Evolutionary conservation across 2,888 invertebrate species (phyloP), one percentile per base, ranked within the genome.

Genomic region (Drosophila neotestacea): DNA sequence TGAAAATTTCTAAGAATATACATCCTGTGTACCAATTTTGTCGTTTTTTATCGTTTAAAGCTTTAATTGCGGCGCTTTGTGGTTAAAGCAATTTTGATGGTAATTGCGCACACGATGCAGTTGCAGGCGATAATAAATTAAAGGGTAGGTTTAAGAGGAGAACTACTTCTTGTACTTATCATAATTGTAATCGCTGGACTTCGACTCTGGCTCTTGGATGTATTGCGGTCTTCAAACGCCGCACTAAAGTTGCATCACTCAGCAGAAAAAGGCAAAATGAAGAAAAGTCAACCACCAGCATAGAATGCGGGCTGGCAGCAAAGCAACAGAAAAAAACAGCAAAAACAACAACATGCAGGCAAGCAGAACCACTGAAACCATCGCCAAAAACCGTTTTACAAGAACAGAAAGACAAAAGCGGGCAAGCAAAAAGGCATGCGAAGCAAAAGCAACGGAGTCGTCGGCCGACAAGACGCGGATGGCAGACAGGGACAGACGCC

Each of bases 241-340:
- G 66, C 66, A 77, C 42, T 70, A 81, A 81, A 86, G 81, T 86
- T 85, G 84, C 86, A 85, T 85, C 84, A 85, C 85, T 86, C 81
- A 86, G 84, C 83, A 80, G 48, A 79, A 84, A 74, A 73, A 70
- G 70, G 78, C 81, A 73, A 73, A 81, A 77, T 67, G 79, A 85
- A 80, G 79, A 85, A 80, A 89, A 90, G 90, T 91, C 90, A 91
- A 91, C 85, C 89, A 90, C 90, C 91, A 91, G 86, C 85, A 83
- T 86, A 90, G 91, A 90, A 91, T 91, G 91, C 90, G 89, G 84
- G 84, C 85, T 65, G 68, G 58, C 79, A 67, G 44, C 38, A 60
- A 55, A 61, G 58, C 64, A 73, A 61, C 51, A 77, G 60, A 66
- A 65, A 44, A 54, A 44, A 71, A 64, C 51, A 73, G 46, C 36